Base-by-base conservation (phyloP, 2,888 invertebrate genomes). In the Tachina lurida region DNA sequence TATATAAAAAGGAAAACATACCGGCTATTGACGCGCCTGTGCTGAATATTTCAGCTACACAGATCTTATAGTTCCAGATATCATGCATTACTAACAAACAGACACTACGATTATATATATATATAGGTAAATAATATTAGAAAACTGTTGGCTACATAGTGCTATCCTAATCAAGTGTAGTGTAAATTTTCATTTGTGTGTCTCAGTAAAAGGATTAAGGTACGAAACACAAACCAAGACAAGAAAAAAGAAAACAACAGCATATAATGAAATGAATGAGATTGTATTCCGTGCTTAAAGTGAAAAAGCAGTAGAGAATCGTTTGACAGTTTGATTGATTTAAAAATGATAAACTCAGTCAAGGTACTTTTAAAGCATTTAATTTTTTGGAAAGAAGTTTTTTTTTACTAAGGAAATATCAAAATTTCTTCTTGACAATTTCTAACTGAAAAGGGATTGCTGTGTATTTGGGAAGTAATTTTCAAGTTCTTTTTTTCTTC, bases 251-350 rank as follows among this genome's bases (percentile, higher is more conserved):
- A 49, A 43, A 22, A 41, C 13, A 41, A 74, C 39, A 54, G 31
- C 49, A 77, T 60, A 47, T 68, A 68, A 67, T 65, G 9, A 41
- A 67, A 41, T 49, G n/a, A 47, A 43, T 65, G 54, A 52, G 22
- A 54, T 10, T 13, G 43, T 65, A 15, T 52, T 63, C 52, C 3
- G 4, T 75, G 10, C 52, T 68, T 15, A 65, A 73, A 39, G 56
- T 19, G 17, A 52, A 41, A 45, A 45, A 19, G 22, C 22, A 10
- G 13, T 17, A 65, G 17, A 39, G 52, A 63, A 71, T 54, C 31
- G 54, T 60, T 74, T 74, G 65, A 74, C 73, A 62, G 70, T 75
- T 74, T 79, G 63, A 74, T 74, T 75, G 75, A 84, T 79, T 84
- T 78, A 74, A 74, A 76, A 80, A 56, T 45, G 80, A 73, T 81